Evolutionary conservation across 2,888 invertebrate genomes (phyloP), one percentile per base, ranked within the genome.

Genomic region (Boloria euphrosyne): DNA sequence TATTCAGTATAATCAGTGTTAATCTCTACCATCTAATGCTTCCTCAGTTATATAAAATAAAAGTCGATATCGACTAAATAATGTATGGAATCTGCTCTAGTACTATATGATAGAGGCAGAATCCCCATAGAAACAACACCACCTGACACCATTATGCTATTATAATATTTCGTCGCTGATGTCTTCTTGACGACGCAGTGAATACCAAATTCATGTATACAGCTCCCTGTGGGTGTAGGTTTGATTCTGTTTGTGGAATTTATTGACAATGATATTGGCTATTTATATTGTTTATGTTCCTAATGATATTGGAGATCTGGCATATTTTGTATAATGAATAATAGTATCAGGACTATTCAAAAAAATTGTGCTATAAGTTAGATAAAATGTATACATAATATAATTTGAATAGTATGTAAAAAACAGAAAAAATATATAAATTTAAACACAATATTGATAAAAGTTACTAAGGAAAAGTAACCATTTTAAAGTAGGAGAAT

Each of bases 161-260:
- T 92, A 92, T 90, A 92, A 92, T 92, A 91, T 92, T 90, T 90
- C 84, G 89, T 85, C 85, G 76, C 86, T 91, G 92, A 89, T 91
- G 89, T 86, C 84, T 87, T 89, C 87, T 90, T 90, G 90, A 88
- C 86, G 89, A 87, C 83, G 89, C 87, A 86, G 87, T 90, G 92
- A 92, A 92, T 92, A 91, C 92, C 68, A 89, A 92, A 90, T 85
- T 80, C 84, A 76, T 80, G 75, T 75, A 74, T 74, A 70, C 75
- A 73, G 75, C 74, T 76, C 78, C 78, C 75, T 70, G 82, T 76
- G 73, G 71, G 76, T 63, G 55, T 58, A 67, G 66, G 69, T 77
- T 73, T 74, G 75, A 77, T 75, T 76, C 72, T 70, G 69, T 68
- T 67, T 64, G 74, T 77, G 76, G 81, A 84, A 88, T 90, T 89